Evolutionary conservation across 1,140 invertebrate species (phyloP).

Genomic region (Procambarus virginalis): DNA sequence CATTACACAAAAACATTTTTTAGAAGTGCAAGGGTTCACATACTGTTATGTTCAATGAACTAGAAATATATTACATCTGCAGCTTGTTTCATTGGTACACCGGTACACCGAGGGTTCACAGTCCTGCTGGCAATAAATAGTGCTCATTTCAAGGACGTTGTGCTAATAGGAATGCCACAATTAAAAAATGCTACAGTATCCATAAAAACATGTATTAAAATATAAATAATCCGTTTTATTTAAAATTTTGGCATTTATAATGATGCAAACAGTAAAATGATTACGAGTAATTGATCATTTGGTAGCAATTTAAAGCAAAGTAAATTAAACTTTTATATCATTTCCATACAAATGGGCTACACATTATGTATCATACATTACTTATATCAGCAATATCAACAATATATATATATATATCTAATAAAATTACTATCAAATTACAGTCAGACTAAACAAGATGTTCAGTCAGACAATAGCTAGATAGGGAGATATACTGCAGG

Average conservation of each 20-base stretch:
- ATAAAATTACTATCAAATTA: slow-evolving; percentile 16
- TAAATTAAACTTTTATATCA: slow-evolving; percentile 9
- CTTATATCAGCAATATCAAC: slow-evolving; percentile 41
- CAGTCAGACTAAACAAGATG: slow-evolving; percentile 38
- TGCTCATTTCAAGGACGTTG: neutral
- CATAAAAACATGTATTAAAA: neutral
- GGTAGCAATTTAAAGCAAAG: neutral
- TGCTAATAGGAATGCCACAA: neutral
- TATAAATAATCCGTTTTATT: neutral
- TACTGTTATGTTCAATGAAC: neutral
- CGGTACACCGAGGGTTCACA: no score
- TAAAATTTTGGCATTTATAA: no score
- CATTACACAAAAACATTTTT: neutral
- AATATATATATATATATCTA: slow-evolving; percentile 17
- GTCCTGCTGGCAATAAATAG: no score
- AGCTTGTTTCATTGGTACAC: no score
- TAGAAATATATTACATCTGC: no score
- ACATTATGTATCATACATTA: slow-evolving; percentile 42
- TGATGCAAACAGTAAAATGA: no score
- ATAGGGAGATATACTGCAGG: slow-evolving; percentile 18
- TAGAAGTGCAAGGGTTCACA: neutral
- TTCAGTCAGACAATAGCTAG: slow-evolving; percentile 37
- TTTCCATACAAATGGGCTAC: neutral
- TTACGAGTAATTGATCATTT: neutral
- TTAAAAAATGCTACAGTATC: neutral